Evolutionary conservation across 2,888 invertebrate species (phyloP), one percentile per base, ranked within the genome.

Genomic region (Cancer borealis): DNA sequence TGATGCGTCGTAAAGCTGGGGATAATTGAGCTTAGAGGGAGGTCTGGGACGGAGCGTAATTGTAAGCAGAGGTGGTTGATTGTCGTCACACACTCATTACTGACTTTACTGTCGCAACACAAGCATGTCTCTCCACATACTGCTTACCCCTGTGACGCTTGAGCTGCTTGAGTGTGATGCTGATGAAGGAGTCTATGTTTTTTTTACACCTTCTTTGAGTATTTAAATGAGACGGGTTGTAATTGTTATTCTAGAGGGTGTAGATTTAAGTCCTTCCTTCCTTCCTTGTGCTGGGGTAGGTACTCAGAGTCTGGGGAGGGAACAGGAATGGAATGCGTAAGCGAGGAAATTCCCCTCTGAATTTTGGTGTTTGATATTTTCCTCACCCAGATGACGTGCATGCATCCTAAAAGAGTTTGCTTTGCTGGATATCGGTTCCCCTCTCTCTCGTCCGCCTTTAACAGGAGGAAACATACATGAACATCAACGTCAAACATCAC

Each of bases 1-100:
- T 79, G 79, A 79, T 79, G 79, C 79, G 79, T 79, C 79, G 79
- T 79, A 79, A 79, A 79, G 79, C 79, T 12, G 26, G 79, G 79
- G 79, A 79, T 79, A 79, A 30, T 79, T 79, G 79, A 79, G 30
- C 26, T 79, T 30, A 79, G 79, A 79, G 30, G 79, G 79, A 79
- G 26, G 8, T 30, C 30, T 79, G 30, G 79, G 79, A 30, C 79
- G 5, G 21, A 30, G 79, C 30, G 79, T 79, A 79, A 79, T 79
- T 79, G 79, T 79, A 79, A 21, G 79, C 30, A 26, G 79, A 30
- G 30, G 30, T 79, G 79, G 79, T 21, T 79, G 30, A 79, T 79
- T 26, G 79, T 12, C 30, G 30, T 30, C 8, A 30, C 30, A 12
- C 12, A 21, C 26, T 79, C 26, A n/a, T 66, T 66, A 66, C n/a